Evolutionary conservation across 2,113 vertebrate species (phyloP).

Genomic region (Petroica traversi): DNA sequence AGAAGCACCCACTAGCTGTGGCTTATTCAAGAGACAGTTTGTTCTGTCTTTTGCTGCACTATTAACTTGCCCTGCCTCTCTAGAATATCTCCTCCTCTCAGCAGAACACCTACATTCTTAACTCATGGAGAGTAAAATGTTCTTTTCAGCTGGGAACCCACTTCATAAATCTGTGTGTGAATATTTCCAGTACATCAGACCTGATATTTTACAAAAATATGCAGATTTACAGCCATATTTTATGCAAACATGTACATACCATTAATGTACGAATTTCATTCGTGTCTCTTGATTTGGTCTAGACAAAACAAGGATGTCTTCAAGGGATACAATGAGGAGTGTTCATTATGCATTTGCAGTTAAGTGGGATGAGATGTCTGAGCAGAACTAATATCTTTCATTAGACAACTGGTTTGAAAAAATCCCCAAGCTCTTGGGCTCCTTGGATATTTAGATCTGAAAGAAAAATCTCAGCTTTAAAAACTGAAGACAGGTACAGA

Average conservation of each 20-base stretch:
- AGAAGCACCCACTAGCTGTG: background rate
- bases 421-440: background rate
- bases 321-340: background rate
- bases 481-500: background rate
- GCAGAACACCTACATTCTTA: background rate
- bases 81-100: background rate
- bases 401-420: background rate
- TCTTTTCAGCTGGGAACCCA: background rate
- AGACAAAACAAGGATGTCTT: constrained; percentile 44
- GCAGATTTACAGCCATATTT: background rate
- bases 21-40: background rate
- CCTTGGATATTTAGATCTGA: background rate
- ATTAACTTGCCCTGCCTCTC: background rate
- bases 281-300: constrained; percentile 23
- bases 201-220: background rate
- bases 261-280: background rate
- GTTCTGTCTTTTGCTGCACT: background rate
- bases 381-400: constrained; percentile 1
- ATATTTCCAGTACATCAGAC: background rate
- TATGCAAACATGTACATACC: background rate
- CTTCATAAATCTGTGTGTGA: background rate
- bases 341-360: background rate
- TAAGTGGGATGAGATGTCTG: background rate
- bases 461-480: background rate
- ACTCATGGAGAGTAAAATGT: background rate